Base-by-base conservation (phyloP, 1,140 invertebrate genomes). In the Drosophila biarmipes region DNA sequence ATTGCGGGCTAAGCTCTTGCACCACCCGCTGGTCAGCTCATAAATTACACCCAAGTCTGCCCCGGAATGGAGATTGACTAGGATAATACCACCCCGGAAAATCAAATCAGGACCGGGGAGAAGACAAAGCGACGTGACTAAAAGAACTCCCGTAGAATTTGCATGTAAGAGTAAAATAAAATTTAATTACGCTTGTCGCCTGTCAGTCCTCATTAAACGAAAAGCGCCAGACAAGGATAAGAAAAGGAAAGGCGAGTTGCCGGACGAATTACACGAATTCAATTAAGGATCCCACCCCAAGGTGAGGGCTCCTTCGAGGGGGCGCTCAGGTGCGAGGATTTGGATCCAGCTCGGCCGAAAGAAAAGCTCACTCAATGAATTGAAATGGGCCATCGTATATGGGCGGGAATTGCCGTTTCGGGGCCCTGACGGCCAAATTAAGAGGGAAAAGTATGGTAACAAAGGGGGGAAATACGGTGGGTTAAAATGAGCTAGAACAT, bases 161-260 rank as follows among this genome's bases (percentile, higher is more conserved):
- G 86, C 86, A 90, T 90, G 86, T 86, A 90, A 74, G 75, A 90
- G 66, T 90, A 78, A 90, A 90, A 90, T 90, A 90, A 90, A 90
- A 90, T 90, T 90, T 90, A 90, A 90, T 90, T 90, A 90, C 78
- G 86, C 86, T 86, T 90, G 86, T 90, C 86, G 86, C 86, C 80
- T 90, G 86, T 90, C 86, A 90, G 81, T 90, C 66, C 86, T 90
- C 86, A 90, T 90, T 90, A 90, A 69, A 56, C 71, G 72, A 40
- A 75, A 40, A 61, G 52, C 63, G 42, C 46, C 29, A 69, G 54
- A 75, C 59, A 57, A 52, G 38, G 42, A 34, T 52, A 31, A 29
- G 46, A 29, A 40, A 52, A 35, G 51, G 48, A 37, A 57, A 53
- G 57, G 38, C 37, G 61, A 78, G 74, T 73, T 62, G 75, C 72